Base-by-base conservation (phyloP, 37 sponge, comb jelly and placozoan species). In the Ianthella basta region DNA sequence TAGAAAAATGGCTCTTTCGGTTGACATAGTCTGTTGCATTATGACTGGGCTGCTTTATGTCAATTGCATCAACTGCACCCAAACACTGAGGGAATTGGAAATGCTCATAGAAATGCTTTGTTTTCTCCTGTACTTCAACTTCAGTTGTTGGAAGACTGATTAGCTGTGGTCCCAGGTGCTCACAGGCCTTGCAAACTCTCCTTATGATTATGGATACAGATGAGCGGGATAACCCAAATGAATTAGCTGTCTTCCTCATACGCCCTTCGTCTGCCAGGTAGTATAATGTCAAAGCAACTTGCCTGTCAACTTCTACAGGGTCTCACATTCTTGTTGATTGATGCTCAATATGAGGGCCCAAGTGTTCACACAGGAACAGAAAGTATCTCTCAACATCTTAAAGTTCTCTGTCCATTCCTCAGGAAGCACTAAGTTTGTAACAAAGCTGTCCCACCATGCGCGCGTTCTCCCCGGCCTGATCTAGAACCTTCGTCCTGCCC, bases 11-110 rank as follows among this genome's bases (percentile, higher is more conserved):
- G 14, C 66, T 63, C 30, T 67, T 67, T 24, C 30, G 69, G 30
- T 67, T 67, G 27, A 67, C 27, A n/a, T n/a, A 67, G 69, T 67
- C 69, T 67, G 69, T 67, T 67, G 69, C 69, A 15, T 67, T n/a
- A 67, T 25, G 69, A n/a, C 69, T 67, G 69, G 69, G 69, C 69
- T 67, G 25, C 30, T 67, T 67, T 67, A 67, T 67, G 29, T 25
- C 69, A 56, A 56, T 56, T 18, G 16, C 59, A 56, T 56, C 59
- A 56, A 67, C 69, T 67, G 69, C 69, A 24, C 69, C 69, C 69
- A 67, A 25, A 67, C 69, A 67, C 69, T 67, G 69, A 67, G 69
- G 74, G 41, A 84, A 25, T 12, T 21, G n/a, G 35, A 67, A 67
- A 13, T 25, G 69, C 24, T 67, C 69, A 67, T n/a, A 67, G 69